A percentile compares a stretch with the other conserved stretches of the same genome.
These are phyloP conservation scores for Origma solitaria DNA, from an alignment of 2,113 vertebrate species.

Conservation along the genomic window DNA sequence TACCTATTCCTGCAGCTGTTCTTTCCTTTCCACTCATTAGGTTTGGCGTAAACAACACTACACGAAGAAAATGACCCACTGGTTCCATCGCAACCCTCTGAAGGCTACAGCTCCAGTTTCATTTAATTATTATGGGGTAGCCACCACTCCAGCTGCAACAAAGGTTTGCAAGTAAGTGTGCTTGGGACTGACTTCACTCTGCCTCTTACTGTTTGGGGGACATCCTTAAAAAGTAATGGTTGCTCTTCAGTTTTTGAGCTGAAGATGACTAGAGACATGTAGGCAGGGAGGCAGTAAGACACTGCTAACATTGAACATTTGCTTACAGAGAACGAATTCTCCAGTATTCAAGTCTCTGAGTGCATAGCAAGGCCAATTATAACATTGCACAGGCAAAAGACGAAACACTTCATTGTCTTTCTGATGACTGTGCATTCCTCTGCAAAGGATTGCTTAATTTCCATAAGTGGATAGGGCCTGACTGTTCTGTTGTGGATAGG, in stretches of 20 bases:
- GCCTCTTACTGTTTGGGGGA: neutral
- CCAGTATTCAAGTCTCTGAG: neutral
- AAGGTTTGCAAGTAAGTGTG: constrained; percentile 95
- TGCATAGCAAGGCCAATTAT: neutral
- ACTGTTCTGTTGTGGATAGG: neutral
- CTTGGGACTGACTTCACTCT: neutral
- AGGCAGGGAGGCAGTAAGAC: neutral
- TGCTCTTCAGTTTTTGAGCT: neutral
- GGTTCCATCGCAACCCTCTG: constrained; percentile 97
- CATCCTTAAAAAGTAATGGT: neutral
- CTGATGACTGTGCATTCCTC: neutral
- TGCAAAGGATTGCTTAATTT: neutral
- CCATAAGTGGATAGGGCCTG: neutral
- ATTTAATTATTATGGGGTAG: constrained; percentile 92
- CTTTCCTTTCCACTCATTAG: neutral
- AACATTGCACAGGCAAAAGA: neutral
- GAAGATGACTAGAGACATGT: neutral
- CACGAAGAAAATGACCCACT: constrained; percentile 87
- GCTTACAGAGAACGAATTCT: neutral
- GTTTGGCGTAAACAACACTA: neutral
- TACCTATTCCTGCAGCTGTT: neutral
- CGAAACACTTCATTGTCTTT: neutral
- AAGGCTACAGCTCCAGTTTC: constrained; percentile 93
- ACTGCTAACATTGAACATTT: neutral
- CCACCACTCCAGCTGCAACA: constrained; percentile 81